Evolutionary conservation across 92 coral and sea anemone species (phyloP).

Genomic region (Umimayanthus kanabou): DNA sequence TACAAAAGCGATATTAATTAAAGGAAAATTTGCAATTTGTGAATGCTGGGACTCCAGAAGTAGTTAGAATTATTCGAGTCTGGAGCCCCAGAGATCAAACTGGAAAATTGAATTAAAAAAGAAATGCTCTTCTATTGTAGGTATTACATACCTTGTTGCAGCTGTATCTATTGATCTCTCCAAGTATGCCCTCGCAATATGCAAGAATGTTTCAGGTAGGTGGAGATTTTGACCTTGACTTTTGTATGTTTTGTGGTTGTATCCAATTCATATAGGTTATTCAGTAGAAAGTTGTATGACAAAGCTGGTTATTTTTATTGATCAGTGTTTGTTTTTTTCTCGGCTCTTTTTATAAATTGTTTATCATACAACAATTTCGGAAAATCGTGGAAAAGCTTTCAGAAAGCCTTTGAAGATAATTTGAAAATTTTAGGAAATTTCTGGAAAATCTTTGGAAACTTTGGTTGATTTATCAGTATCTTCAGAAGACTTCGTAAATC

Average conservation of each 20-base stretch:
- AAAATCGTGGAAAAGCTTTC: neutral
- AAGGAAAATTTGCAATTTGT: too few species aligned
- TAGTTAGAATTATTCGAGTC: too few species aligned
- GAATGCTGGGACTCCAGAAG: too few species aligned
- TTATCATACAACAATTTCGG: too few species aligned
- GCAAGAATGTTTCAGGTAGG: conserved; percentile 86
- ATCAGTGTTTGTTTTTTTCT: too few species aligned
- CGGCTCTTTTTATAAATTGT: neutral
- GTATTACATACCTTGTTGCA: conserved; percentile 67
- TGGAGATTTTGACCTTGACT: neutral
- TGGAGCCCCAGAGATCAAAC: too few species aligned
- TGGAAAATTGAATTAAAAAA: too few species aligned
- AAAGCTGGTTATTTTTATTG: too few species aligned
- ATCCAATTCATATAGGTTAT: too few species aligned
- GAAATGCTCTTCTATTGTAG: conserved; percentile 47
- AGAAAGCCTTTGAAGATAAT: too few species aligned
- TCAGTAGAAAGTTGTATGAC: too few species aligned
- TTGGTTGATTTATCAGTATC: neutral
- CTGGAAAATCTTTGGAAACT: neutral
- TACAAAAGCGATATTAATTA: too few species aligned
- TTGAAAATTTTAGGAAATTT: neutral
- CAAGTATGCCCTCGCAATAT: conserved; percentile 82
- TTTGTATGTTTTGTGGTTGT: neutral
- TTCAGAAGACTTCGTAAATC: neutral
- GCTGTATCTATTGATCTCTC: conserved; percentile 93